Percentiles rank a stretch among this genome's conserved stretches.
These are phyloP conservation scores for Orchesellides sinensis DNA, from an alignment of 2,888 invertebrate genomes.

Conservation along the genomic window DNA sequence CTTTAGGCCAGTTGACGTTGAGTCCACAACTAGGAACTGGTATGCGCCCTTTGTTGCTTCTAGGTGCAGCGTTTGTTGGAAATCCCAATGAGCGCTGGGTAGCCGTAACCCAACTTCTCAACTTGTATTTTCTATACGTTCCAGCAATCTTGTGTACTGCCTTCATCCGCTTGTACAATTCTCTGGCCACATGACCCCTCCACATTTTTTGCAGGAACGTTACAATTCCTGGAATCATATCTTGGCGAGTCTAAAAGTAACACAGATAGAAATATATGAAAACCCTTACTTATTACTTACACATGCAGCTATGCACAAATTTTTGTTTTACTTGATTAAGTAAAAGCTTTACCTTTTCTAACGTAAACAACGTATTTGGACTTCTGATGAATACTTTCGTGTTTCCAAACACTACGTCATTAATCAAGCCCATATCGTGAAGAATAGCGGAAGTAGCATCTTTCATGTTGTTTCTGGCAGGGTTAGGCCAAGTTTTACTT, in stretches of 20 bases:
- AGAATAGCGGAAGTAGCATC: conserved; percentile 92
- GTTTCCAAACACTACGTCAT: conserved; percentile 95
- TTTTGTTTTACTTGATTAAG: conserved; percentile 10
- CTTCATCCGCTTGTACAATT: conserved; percentile 88
- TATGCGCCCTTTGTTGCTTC: conserved; percentile 63
- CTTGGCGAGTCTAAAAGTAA: conserved; percentile 82
- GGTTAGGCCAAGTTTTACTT: conserved; percentile 98
- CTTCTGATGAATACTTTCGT: conserved; percentile 97
- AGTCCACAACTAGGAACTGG: conserved; percentile 71
- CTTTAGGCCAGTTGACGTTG: conserved; percentile 71
- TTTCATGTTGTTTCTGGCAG: conserved; percentile 85
- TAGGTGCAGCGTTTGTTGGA: conserved; percentile 57
- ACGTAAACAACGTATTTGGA: conserved; percentile 91
- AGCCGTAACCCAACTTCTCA: conserved; percentile 84
- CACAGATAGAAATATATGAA: not conserved
- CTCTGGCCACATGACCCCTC: conserved; percentile 88
- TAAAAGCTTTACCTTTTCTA: conserved; percentile 91
- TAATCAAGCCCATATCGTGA: conserved; percentile 85
- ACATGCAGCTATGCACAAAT: too few relatives aligned
- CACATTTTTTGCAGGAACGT: conserved; percentile 96
- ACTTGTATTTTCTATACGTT: conserved; percentile 88
- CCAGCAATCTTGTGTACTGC: conserved; percentile 90
- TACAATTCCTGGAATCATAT: conserved; percentile 93
- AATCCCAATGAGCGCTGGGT: conserved; percentile 72
- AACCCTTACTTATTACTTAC: not conserved